Percentiles rank a stretch among this genome's conserved stretches.
Conservation (phyloP, 2,797 vertebrate genomes). For the Chrysocyon brachyurus region DNA sequence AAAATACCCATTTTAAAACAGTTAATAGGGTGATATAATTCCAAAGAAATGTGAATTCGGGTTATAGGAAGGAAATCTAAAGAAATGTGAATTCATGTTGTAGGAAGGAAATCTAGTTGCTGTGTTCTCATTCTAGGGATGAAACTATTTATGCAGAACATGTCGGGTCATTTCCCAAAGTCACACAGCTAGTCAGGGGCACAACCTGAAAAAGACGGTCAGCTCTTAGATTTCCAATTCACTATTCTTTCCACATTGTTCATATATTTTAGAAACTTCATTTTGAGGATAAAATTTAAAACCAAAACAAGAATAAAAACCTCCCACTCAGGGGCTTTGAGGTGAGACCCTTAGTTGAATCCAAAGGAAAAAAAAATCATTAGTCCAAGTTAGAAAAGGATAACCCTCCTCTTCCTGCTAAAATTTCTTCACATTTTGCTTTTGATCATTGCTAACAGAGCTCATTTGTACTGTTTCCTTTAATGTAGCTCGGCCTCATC, state of each 20-base stretch:
- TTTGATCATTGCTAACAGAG: constrained; percentile 82
- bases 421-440: constrained; percentile 67
- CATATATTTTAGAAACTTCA: constrained; percentile 64
- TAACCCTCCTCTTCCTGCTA: constrained; percentile 61
- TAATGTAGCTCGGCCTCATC: constrained; percentile 73
- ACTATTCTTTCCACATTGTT: constrained; percentile 15
- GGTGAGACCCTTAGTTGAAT: constrained; percentile 58
- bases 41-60: not conserved
- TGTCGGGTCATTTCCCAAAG: not conserved
- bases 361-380: constrained; percentile 67
- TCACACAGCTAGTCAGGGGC: not conserved
- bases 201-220: not conserved
- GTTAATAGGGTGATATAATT: not conserved
- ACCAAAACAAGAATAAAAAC: constrained; percentile 80
- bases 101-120: not conserved
- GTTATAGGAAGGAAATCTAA: not conserved
- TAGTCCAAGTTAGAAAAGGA: constrained; percentile 69
- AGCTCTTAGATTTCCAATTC: not conserved
- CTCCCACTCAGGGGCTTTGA: constrained; percentile 70
- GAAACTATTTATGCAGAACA: not conserved
- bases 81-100: not conserved
- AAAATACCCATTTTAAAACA: not conserved
- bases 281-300: constrained; percentile 69
- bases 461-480: constrained; percentile 81
- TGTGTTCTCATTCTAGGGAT: no score